A percentile compares a stretch with the other conserved stretches of the same genome.
Conservation (phyloP, 2,888 invertebrate genomes). For the Calliopum simillimum region DNA sequence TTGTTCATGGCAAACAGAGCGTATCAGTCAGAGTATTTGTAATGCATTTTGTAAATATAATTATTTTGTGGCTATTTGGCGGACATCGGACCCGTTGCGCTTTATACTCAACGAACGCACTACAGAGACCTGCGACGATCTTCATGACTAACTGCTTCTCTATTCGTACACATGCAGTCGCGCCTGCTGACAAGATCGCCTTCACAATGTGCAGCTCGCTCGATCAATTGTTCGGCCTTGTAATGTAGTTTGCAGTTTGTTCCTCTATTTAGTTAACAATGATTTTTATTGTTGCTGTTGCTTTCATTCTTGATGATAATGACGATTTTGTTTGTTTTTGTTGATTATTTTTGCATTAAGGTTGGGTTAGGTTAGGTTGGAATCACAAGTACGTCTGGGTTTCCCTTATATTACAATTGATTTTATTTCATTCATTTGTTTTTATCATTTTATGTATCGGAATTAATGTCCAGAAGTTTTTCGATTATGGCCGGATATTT, state of each 20-base stretch:
- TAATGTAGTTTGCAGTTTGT: conserved; percentile 12
- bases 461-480: no score
- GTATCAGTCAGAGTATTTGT: no score
- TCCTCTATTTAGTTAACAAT: conserved; percentile 20
- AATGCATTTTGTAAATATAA: conserved; percentile 30
- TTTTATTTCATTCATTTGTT: no score
- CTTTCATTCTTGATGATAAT: background rate
- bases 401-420: background rate
- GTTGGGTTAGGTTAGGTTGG: conserved; percentile 11
- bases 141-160: no score
- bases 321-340: conserved; percentile 15
- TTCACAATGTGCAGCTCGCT: background rate
- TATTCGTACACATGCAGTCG: no score
- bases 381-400: background rate
- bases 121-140: no score
- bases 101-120: no score
- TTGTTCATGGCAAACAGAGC: conserved; percentile 32
- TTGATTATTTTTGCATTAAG: background rate
- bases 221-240: conserved; percentile 8
- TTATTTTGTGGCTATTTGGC: conserved; percentile 21
- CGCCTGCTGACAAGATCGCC: background rate
- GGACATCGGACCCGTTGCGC: background rate
- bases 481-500: no score
- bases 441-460: no score
- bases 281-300: conserved; percentile 25